These are phyloP conservation scores for Oreortyx pictus DNA, from an alignment of 2,797 vertebrate species.

Conservation along the genomic window DNA sequence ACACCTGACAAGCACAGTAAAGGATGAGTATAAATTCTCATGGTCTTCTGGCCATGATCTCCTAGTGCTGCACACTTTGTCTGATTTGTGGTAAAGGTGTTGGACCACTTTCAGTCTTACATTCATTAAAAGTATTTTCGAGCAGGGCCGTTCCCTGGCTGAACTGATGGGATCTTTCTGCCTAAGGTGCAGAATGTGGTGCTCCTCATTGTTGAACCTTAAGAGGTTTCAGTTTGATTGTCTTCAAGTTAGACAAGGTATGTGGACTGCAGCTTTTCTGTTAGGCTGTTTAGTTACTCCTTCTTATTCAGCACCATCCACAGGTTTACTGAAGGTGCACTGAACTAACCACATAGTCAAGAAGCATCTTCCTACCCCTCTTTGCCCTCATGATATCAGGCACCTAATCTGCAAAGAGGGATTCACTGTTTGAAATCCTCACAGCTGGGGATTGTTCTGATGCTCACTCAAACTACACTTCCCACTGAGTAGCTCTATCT, in stretches of 20 bases:
- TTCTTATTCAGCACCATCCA: background rate
- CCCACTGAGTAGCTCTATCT: background rate
- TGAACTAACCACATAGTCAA: background rate
- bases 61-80: background rate
- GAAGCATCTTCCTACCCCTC: background rate
- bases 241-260: background rate
- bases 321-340: background rate
- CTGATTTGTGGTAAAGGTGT: background rate
- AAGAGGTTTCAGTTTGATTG: background rate
- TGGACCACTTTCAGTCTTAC: background rate
- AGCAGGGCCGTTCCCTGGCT: background rate
- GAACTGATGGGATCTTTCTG: background rate
- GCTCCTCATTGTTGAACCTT: background rate
- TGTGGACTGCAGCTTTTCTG: background rate
- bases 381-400: background rate
- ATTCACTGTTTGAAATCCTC: background rate
- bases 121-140: background rate
- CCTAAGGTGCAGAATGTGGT: background rate
- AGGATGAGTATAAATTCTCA: background rate
- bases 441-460: background rate
- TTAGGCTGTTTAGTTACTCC: background rate
- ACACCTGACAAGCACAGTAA: background rate
- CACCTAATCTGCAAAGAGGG: background rate
- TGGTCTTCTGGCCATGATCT: background rate
- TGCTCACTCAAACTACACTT: background rate